Percentiles rank a stretch among this genome's conserved stretches.
phyloP scores from a whole-genome alignment of 2,797 vertebrate genomes.

The Myotis daubentonii region DNA sequence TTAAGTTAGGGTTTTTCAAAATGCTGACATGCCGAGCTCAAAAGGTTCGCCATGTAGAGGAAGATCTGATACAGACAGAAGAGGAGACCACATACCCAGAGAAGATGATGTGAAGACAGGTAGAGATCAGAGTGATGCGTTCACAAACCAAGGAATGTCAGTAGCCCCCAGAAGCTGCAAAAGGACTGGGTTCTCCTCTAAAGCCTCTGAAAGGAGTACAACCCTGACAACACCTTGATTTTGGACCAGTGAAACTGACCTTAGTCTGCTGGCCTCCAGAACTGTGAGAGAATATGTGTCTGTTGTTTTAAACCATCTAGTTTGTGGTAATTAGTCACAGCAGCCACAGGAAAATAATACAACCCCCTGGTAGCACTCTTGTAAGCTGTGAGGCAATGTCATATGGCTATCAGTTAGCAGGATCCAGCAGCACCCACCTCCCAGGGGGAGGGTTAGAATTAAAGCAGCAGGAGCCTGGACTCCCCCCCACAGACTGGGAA shows the following conservation, averaged over 20 bases:
- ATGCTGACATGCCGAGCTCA: too few species aligned
- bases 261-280: constrained; percentile 24
- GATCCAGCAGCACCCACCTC: not conserved
- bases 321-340: constrained; percentile 7
- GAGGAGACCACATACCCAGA: not conserved
- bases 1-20: too few species aligned
- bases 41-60: not conserved
- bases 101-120: not conserved
- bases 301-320: constrained; percentile 38
- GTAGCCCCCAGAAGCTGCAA: not conserved
- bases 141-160: constrained; percentile 11
- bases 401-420: not conserved
- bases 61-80: not conserved
- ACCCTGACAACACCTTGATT: constrained; percentile 8
- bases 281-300: not conserved
- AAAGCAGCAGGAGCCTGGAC: constrained; percentile 41
- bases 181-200: not conserved
- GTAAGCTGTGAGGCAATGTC: not conserved
- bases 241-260: not conserved
- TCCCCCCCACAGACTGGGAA: constrained; percentile 41
- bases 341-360: constrained; percentile 25
- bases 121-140: not conserved
- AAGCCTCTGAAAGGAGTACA: not conserved
- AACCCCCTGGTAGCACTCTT: not conserved
- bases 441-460: not conserved